Evolutionary conservation across 2,797 vertebrate genomes (phyloP).

Genomic region (Dicrostonyx torquatus): DNA sequence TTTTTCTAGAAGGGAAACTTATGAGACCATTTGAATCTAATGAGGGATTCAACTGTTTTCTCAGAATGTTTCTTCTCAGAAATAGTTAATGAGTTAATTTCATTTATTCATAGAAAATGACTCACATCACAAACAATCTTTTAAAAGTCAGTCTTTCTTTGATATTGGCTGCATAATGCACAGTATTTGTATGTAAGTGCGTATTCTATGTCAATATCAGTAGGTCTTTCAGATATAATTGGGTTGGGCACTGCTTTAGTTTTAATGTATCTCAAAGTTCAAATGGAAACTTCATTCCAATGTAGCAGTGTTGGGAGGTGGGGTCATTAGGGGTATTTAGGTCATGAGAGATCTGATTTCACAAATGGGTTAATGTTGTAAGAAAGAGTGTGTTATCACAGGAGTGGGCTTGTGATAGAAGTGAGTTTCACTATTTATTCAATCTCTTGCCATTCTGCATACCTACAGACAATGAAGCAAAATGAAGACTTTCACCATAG

Average conservation of each 20-base stretch:
- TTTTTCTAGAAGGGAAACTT: neutral
- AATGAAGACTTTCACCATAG: neutral
- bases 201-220: neutral
- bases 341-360: neutral
- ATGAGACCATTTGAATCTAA: slow-evolving; percentile 16
- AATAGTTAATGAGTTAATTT: slow-evolving; percentile 11
- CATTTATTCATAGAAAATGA: slow-evolving; percentile 17
- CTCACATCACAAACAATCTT: neutral
- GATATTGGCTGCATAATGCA: neutral
- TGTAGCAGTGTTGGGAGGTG: neutral
- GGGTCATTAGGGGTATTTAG: neutral
- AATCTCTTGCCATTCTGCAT: neutral
- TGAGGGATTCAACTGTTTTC: neutral
- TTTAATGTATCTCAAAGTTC: neutral
- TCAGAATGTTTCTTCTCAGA: neutral
- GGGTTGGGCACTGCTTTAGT: neutral
- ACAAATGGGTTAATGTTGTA: neutral
- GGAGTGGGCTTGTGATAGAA: neutral
- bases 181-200: slow-evolving; percentile 1
- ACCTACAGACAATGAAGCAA: neutral
- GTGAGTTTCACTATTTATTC: neutral
- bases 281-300: neutral
- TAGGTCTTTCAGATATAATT: neutral
- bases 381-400: neutral
- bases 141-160: neutral